These are phyloP conservation scores for Amphimedon queenslandica DNA, from an alignment of 37 sponge, comb jelly and placozoan genomes.

Conservation along the genomic window DNA sequence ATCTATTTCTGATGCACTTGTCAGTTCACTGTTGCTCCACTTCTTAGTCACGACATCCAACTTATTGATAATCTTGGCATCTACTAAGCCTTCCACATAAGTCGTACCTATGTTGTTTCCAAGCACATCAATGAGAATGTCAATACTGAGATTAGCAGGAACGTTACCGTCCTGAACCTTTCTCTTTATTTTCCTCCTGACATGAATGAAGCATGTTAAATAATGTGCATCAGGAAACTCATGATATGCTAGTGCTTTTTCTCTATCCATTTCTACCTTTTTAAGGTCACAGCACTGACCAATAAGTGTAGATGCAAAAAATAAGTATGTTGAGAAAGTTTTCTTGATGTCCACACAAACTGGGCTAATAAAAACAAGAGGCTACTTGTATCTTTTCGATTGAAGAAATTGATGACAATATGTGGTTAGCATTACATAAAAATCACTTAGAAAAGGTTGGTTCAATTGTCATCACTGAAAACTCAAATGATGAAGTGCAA, in stretches of 20 bases:
- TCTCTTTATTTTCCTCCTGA: too few species aligned
- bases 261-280: slow-evolving; percentile 49
- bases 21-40: too few species aligned
- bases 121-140: too few species aligned
- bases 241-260: slow-evolving; percentile 31
- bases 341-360: slow-evolving; percentile 18
- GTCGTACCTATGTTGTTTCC: too few species aligned
- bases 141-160: too few species aligned
- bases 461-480: slow-evolving; percentile 34
- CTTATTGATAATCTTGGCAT: too few species aligned
- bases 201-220: too few species aligned
- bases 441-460: slow-evolving; percentile 59
- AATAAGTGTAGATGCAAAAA: slow-evolving; percentile 57
- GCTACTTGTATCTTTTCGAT: slow-evolving; percentile 18
- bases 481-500: slow-evolving; percentile 37
- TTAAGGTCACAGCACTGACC: slow-evolving; percentile 39
- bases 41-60: too few species aligned
- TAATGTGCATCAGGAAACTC: too few species aligned
- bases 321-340: slow-evolving; percentile 43
- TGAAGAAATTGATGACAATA: slow-evolving; percentile 36
- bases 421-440: slow-evolving; percentile 50
- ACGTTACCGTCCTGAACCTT: too few species aligned
- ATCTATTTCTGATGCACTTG: too few species aligned
- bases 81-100: too few species aligned
- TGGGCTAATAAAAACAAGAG: slow-evolving; percentile 37